phyloP scores from a whole-genome alignment of 2,113 vertebrate genomes.

The Cromileptes altivelis region DNA sequence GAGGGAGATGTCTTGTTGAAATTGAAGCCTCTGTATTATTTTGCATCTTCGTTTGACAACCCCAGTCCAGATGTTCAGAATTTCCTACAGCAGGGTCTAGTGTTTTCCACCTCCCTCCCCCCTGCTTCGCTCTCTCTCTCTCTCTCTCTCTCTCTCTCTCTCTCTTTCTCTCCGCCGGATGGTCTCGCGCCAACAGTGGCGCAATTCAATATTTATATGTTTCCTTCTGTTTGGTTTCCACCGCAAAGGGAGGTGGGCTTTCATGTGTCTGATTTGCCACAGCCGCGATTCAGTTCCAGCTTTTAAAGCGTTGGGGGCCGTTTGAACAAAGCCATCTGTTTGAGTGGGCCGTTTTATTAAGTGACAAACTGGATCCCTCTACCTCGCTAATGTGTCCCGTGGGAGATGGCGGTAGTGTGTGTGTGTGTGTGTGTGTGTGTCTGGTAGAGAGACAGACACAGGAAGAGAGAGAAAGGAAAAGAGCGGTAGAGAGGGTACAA shows the following conservation, averaged over 20 bases:
- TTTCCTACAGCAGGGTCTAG: conserved; percentile 43
- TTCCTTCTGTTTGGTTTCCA: conserved; percentile 74
- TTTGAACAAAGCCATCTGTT: conserved; percentile 82
- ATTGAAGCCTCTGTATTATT: conserved; percentile 54
- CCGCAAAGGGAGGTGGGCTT: conserved; percentile 53
- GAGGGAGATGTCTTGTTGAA: conserved; percentile 52
- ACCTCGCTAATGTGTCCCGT: conserved; percentile 78
- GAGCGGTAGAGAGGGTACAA: neutral
- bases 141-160: neutral
- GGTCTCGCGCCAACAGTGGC: conserved; percentile 50
- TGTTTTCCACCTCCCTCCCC: conserved; percentile 38
- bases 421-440: conserved; percentile 21
- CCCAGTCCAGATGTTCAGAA: conserved; percentile 65
- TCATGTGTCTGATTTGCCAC: conserved; percentile 72
- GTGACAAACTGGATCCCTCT: conserved; percentile 81
- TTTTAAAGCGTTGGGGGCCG: conserved; percentile 67
- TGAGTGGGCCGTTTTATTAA: conserved; percentile 82
- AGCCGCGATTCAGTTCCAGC: conserved; percentile 57
- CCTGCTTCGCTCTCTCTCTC: neutral
- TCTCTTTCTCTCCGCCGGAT: conserved; percentile 21
- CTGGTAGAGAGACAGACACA: conserved; percentile 24
- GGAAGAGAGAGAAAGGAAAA: neutral
- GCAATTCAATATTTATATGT: conserved; percentile 78
- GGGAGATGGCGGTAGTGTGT: conserved; percentile 51
- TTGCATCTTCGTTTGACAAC: conserved; percentile 32